phyloP scores from a whole-genome alignment of 2,113 vertebrate genomes.

The Hipposideros armiger region DNA sequence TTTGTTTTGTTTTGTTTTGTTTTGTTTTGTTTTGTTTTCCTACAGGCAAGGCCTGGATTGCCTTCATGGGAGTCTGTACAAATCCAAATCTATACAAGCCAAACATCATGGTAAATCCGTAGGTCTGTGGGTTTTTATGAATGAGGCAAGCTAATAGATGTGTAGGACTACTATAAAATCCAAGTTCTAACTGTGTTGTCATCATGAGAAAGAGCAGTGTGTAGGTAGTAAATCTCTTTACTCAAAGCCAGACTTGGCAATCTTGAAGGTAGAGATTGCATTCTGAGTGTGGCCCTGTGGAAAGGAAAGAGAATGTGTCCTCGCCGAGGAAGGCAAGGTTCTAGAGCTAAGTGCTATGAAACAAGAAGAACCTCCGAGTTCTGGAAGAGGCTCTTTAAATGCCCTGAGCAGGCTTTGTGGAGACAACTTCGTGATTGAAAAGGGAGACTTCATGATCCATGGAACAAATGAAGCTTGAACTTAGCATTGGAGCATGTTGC shows the following conservation, averaged over 20 bases:
- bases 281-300: conserved; percentile 59
- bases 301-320: background rate
- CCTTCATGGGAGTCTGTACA: conserved; percentile 59
- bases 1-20: background rate
- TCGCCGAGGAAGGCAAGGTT: conserved; percentile 28
- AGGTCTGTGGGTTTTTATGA: conserved; percentile 43
- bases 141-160: background rate
- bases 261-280: background rate
- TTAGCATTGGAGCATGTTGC: conserved; percentile 70
- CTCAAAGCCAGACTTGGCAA: background rate
- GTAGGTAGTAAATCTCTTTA: background rate
- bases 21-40: conserved; percentile 56
- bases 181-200: conserved; percentile 23
- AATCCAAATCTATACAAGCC: background rate
- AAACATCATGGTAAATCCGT: background rate
- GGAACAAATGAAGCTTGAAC: conserved; percentile 76
- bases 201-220: conserved; percentile 23
- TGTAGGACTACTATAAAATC: conserved; percentile 24
- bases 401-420: conserved; percentile 76
- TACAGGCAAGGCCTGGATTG: conserved; percentile 53
- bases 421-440: conserved; percentile 82
- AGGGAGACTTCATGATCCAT: conserved; percentile 81
- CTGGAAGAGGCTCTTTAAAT: conserved; percentile 73
- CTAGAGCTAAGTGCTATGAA: conserved; percentile 66
- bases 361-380: conserved; percentile 72